Base-by-base conservation (phyloP, 1,140 invertebrate species). In the Psix sp. region DNA sequence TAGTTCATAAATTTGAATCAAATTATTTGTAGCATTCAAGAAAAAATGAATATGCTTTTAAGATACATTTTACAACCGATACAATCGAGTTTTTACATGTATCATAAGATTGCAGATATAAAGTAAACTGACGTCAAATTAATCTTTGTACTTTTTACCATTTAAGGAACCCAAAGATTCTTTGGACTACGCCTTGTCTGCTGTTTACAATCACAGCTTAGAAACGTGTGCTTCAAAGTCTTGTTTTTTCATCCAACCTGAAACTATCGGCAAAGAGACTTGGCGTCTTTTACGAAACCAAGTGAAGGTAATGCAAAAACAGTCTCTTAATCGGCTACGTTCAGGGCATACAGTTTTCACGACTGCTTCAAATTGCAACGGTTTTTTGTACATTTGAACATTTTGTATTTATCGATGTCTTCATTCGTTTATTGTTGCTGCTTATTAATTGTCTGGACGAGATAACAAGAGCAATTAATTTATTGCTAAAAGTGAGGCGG, bases 211-310 rank as follows among this genome's bases (percentile, higher is more conserved):
- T 21, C 86, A 87, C 51, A 77, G 54, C 21, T 46, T 59, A 1
- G 84, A 86, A 7, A 77, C 76, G 0, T 46, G 81, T 35, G 52
- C 84, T 2, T 67, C 83, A 7, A 87, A 86, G 52, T 36, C 54
- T 26, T 81, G 81, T 14, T 77, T 82, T 0, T 31, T 45, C 2
- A 82, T 80, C 42, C 86, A 87, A 16, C 83, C 85, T 0, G 86
- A 86, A 67, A 63, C 82, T 0, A 33, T 87, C 14, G 78, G 81
- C 24, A 65, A 62, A 24, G 79, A 80, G 46, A 86, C 84, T 0
- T 87, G 84, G 86, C 76, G 83, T 3, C 76, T 84, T 39, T 70
- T 86, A n/a, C 79, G 80, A 4, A 87, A 87, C 56, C 29, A 82
- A 77, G 78, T 85, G n/a, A 83, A 83, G 79, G 85, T 86, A 39